Base-by-base conservation (phyloP, 2,113 vertebrate genomes). In the Cynocephalus volans region DNA sequence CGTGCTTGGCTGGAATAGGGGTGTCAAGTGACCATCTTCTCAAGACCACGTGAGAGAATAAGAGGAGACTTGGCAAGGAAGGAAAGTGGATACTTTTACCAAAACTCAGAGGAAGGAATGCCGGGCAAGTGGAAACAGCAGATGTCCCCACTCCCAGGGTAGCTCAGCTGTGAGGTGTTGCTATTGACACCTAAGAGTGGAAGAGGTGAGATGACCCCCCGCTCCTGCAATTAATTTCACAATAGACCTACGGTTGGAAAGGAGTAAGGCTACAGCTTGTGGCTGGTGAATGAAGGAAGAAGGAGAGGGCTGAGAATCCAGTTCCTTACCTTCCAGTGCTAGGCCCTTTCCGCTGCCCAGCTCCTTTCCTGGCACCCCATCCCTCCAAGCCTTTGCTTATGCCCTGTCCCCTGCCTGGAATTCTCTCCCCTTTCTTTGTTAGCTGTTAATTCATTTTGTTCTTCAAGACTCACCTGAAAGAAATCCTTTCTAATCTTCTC, bases 371-470 rank as follows among this genome's bases (percentile, higher is more conserved):
- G 36, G 12, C 5, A 10, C 36, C 23, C 36, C 15, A 28, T 0
- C 15, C 50, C 18, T 79, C 69, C 10, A 26, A 88, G 58, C 14
- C 26, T n/a, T 81, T 58, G 21, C 21, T 87, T 65, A 23, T 69
- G 23, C 60, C 58, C 19, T n/a, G 48, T 10, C 31, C 31, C 60
- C 13, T 33, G 7, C 31, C 52, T 76, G 24, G 19, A 88, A 52
- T 48, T 41, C 23, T 21, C 12, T 96, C 10, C 5, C 21, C 13
- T 89, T 81, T 84, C 52, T 79, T 41, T 75, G 21, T 62, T 82
- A 45, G 36, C n/a, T 81, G 8, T 58, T 82, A 33, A 76, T 79
- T 79, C 58, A 64, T 87, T 95, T 84, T 92, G 62, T 50, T 65
- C 62, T 58, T 72, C 64, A 52, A 82, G 70, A 58, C 8, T 77